Evolutionary conservation across 2,888 invertebrate species (phyloP).

Genomic region (Allolobophora icterica): DNA sequence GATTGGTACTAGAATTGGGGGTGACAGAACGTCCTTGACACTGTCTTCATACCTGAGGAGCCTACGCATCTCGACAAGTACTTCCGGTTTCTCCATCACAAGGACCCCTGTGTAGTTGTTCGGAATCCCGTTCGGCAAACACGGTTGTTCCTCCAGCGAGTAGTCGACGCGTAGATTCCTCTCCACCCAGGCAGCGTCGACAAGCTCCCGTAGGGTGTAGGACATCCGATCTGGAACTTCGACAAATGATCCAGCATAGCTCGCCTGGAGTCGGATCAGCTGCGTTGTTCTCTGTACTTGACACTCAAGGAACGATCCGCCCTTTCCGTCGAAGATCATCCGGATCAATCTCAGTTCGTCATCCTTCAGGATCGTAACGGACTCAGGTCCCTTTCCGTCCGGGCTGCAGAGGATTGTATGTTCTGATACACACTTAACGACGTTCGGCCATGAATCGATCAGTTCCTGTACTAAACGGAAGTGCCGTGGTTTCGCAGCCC

Average conservation of each 20-base stretch:
- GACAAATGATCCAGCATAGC: not conserved
- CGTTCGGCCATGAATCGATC: conserved; percentile 22
- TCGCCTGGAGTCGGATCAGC: not conserved
- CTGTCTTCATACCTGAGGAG: not conserved
- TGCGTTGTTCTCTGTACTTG: not conserved
- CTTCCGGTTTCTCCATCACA: not conserved
- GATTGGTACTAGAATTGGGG: not conserved
- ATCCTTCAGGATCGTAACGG: not conserved
- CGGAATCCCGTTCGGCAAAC: not conserved
- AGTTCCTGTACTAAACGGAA: conserved; percentile 2
- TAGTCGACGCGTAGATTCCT: not conserved
- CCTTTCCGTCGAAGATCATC: not conserved
- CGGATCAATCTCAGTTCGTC: conserved; percentile 26
- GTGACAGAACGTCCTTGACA: not conserved
- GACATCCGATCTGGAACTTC: not conserved
- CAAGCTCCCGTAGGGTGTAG: not conserved
- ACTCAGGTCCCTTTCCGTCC: not conserved
- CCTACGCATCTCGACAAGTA: not conserved
- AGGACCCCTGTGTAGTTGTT: not conserved
- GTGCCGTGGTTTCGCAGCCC: not conserved
- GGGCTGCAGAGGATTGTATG: not conserved
- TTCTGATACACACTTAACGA: not conserved
- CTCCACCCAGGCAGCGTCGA: not conserved
- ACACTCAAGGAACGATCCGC: conserved; percentile 12
- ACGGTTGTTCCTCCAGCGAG: not conserved